Evolutionary conservation across 1,140 invertebrate genomes (phyloP), one percentile per base, ranked within the genome.

Genomic region (Tigriopus japonicus): DNA sequence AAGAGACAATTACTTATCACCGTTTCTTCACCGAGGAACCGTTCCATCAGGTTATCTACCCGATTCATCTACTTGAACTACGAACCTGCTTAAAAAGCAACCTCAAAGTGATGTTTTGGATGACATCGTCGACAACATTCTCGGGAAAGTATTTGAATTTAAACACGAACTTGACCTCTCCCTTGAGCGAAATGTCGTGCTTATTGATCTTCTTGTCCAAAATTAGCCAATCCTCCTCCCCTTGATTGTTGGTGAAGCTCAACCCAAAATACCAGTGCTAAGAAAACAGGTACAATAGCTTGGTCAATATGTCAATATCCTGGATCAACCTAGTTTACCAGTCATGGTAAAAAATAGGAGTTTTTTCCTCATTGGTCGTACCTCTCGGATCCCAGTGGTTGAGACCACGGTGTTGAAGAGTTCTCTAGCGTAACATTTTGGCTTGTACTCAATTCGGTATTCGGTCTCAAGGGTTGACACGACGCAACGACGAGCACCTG

Each of bases 81-180:
- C n/a, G n/a, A n/a, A 58, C 56, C 56, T 58, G 56, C 3, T 14
- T 2, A 42, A 40, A 58, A 19, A 58, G 40, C 12, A 58, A 41
- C 40, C 21, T 58, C 17, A 58, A 41, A 5, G 56, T 58, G 13
- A 17, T 6, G 15, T 58, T 41, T 15, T 58, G 56, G n/a, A 58
- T 58, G 17, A 58, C n/a, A 15, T 58, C 56, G 1, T 58, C 56
- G 35, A 42, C 56, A 5, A 58, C 40, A 15, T 58, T 28, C 56
- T 58, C 56, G 56, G 56, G 56, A 23, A 58, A 58, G 40, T n/a
- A 58, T n/a, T 58, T 28, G 56, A 58, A 41, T 42, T 41, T 28
- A 15, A 58, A 58, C 40, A 6, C 19, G 60, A 60, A 24, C 45
- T 49, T 49, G 45, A 49, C n/a, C 2, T 17, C 45, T 17, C n/a